phyloP scores from a whole-genome alignment of 2,113 vertebrate genomes.

The Pandion haliaetus region DNA sequence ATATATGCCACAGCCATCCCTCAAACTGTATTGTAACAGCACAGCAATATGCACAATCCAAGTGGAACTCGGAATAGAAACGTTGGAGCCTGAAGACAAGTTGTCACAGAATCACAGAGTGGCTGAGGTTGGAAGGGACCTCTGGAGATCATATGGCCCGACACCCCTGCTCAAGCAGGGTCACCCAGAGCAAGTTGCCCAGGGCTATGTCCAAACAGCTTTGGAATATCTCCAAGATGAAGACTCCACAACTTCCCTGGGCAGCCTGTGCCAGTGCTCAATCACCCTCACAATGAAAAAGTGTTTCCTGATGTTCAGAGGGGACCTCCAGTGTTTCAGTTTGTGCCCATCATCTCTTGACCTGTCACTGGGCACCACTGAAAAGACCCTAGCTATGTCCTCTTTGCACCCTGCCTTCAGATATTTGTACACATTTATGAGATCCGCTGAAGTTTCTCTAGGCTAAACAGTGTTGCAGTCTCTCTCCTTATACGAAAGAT shows the following conservation, averaged over 20 bases:
- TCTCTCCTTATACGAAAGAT: not conserved
- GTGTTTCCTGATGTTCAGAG: not conserved
- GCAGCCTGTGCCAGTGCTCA: not conserved
- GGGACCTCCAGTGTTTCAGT: not conserved
- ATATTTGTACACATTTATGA: not conserved
- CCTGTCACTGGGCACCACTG: rapidly evolving
- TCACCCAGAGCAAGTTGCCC: not conserved
- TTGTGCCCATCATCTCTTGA: not conserved
- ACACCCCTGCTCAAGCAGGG: not conserved
- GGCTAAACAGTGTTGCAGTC: not conserved
- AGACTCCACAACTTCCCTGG: too few relatives aligned
- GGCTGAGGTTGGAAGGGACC: rapidly evolving
- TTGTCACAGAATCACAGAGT: too few relatives aligned
- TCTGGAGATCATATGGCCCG: rapidly evolving
- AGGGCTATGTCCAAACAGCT: not conserved
- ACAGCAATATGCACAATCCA: not conserved
- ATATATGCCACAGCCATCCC: not conserved
- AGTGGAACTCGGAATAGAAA: not conserved
- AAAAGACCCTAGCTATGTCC: not conserved
- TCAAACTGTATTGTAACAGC: not conserved
- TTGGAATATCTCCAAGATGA: not conserved
- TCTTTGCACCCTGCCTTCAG: not conserved
- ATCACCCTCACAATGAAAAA: not conserved
- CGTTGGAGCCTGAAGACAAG: not conserved
- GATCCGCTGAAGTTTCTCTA: not conserved